These are phyloP conservation scores for Chrysomela aeneicollis DNA, from an alignment of 2,888 invertebrate species.

Conservation along the genomic window DNA sequence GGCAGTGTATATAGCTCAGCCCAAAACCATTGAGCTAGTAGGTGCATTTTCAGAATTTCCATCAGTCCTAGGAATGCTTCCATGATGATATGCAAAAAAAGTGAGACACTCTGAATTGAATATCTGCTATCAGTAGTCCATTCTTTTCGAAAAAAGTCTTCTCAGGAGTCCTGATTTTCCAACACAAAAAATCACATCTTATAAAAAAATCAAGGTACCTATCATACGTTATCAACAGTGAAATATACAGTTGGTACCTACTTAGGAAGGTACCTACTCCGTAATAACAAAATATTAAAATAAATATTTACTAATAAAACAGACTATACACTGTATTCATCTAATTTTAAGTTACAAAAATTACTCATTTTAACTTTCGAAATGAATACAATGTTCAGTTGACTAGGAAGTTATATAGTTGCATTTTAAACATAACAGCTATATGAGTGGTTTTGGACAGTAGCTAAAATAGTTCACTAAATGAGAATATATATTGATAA, in stretches of 20 bases:
- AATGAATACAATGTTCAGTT: constrained; percentile 1
- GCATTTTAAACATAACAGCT: background rate
- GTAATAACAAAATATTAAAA: constrained; percentile 1
- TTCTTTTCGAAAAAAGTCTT: too few species aligned
- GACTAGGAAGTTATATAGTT: background rate
- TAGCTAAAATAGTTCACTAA: background rate
- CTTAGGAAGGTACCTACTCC: too few species aligned
- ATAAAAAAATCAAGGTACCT: background rate
- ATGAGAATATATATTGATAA: background rate
- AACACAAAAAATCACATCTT: background rate
- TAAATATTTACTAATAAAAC: background rate
- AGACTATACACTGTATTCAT: background rate
- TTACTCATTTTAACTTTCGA: background rate
- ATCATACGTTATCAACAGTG: background rate
- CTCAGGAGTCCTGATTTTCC: background rate
- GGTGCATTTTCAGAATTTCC: too few species aligned
- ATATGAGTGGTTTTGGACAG: background rate
- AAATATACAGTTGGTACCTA: background rate
- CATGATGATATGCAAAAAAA: too few species aligned
- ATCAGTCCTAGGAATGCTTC: too few species aligned
- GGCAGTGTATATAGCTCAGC: too few species aligned
- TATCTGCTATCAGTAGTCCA: too few species aligned
- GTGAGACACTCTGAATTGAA: too few species aligned
- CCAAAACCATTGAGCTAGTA: too few species aligned
- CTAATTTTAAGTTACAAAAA: background rate